Conservation (phyloP, 2,888 invertebrate genomes). For the Sarcophaga carnaria region DNA sequence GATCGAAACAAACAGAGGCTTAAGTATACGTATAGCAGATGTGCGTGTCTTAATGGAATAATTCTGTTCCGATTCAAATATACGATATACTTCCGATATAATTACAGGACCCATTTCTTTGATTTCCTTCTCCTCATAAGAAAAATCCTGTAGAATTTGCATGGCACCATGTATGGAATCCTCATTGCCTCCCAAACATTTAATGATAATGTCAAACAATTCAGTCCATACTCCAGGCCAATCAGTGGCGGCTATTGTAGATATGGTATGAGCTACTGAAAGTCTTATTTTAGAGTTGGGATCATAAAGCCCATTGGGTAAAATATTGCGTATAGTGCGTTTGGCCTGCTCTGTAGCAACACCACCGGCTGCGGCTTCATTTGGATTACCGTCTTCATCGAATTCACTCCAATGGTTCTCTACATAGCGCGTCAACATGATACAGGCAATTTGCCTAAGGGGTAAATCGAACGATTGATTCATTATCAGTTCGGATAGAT, state of each 20-base stretch:
- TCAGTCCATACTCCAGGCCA: slow-evolving; percentile 89
- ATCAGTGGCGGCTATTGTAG: slow-evolving; percentile 87
- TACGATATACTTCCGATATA: slow-evolving; percentile 87
- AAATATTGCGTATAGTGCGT: slow-evolving; percentile 84
- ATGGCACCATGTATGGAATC: slow-evolving; percentile 88
- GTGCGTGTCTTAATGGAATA: slow-evolving; percentile 85
- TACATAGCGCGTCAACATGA: slow-evolving; percentile 88
- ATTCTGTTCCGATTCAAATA: slow-evolving; percentile 84
- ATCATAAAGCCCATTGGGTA: slow-evolving; percentile 86
- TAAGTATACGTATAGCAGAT: slow-evolving; percentile 86
- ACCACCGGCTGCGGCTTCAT: slow-evolving; percentile 78
- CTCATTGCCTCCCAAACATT: slow-evolving; percentile 84
- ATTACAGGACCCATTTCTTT: slow-evolving; percentile 87
- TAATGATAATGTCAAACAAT: slow-evolving; percentile 86
- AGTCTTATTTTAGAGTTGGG: slow-evolving; percentile 86
- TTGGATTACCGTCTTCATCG: slow-evolving; percentile 82
- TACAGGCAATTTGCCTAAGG: slow-evolving; percentile 86
- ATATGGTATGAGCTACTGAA: slow-evolving; percentile 87
- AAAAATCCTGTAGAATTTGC: slow-evolving; percentile 87
- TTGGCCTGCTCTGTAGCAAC: slow-evolving; percentile 83
- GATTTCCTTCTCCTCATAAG: slow-evolving; percentile 87
- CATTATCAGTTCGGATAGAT: slow-evolving; percentile 86
- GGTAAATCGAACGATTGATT: slow-evolving; percentile 85
- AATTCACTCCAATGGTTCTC: slow-evolving; percentile 86
- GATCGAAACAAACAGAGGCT: slow-evolving; percentile 83